Evolutionary conservation across 2,113 vertebrate genomes (phyloP).

Genomic region (Actenoides lindsayi): DNA sequence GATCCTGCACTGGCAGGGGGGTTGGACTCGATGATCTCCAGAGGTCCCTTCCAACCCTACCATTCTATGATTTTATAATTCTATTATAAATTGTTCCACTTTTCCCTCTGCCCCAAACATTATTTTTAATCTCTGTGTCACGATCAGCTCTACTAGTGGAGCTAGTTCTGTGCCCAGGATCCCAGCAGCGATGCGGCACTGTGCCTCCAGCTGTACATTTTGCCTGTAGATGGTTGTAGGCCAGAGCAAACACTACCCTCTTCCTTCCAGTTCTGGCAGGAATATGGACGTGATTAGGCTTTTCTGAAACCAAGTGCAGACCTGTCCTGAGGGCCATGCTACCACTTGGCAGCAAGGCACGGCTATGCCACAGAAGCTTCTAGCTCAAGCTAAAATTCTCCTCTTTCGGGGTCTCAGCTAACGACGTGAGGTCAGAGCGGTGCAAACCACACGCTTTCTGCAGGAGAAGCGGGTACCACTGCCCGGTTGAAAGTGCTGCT

Average conservation of each 20-base stretch:
- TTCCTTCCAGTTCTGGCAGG: neutral
- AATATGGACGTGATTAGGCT: neutral
- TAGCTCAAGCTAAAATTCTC: neutral
- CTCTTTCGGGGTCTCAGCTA: neutral
- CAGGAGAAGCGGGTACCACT: neutral
- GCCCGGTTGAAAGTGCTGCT: neutral
- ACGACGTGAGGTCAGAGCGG: rapidly evolving
- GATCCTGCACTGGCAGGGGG: too few species aligned
- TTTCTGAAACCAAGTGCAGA: neutral
- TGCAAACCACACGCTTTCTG: neutral
- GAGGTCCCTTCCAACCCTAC: too few species aligned
- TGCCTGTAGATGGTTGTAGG: neutral
- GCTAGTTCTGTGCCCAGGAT: neutral
- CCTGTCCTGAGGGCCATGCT: too few species aligned
- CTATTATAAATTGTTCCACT: neutral
- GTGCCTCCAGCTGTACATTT: neutral
- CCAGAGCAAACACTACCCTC: neutral
- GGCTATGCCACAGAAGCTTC: neutral
- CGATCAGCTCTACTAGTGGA: neutral
- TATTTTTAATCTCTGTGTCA: neutral
- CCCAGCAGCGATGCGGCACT: neutral
- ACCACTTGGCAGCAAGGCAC: neutral
- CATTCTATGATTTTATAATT: neutral
- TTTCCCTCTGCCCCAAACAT: neutral
- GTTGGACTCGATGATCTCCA: too few species aligned